Percentiles rank a stretch among this genome's conserved stretches.
These are phyloP conservation scores for Polyploca ridens DNA, from an alignment of 2,888 invertebrate species.

Conservation along the genomic window DNA sequence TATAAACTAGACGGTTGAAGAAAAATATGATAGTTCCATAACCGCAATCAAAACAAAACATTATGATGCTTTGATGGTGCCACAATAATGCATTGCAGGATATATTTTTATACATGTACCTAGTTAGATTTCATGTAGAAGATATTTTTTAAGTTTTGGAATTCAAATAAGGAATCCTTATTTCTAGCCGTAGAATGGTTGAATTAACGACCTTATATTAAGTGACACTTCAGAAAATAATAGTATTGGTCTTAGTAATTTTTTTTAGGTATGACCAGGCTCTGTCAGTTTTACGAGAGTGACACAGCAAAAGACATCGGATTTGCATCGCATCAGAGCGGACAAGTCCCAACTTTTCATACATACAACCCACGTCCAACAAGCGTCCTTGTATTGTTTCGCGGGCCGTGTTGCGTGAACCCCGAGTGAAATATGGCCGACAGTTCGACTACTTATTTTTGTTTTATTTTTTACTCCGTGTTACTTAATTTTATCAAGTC, in stretches of 20 bases:
- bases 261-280: no score
- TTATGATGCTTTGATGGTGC: background rate
- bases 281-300: background rate
- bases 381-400: conserved; percentile 83
- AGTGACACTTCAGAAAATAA: no score
- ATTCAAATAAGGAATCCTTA: no score
- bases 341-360: conserved; percentile 50
- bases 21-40: no score
- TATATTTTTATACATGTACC: no score
- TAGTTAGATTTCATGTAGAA: no score
- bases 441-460: conserved; percentile 80
- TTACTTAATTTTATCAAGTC: conserved; percentile 84
- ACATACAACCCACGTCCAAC: conserved; percentile 52
- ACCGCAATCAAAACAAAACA: background rate
- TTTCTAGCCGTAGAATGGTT: no score
- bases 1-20: no score
- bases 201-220: no score
- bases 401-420: conserved; percentile 81
- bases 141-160: no score
- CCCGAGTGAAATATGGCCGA: conserved; percentile 79
- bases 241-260: no score
- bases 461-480: conserved; percentile 76
- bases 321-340: conserved; percentile 29
- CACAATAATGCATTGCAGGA: background rate
- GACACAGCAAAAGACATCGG: conserved; percentile 14